These are phyloP conservation scores for Diplosoma virens DNA, from an alignment of 23 tunicate genomes.

Conservation along the genomic window DNA sequence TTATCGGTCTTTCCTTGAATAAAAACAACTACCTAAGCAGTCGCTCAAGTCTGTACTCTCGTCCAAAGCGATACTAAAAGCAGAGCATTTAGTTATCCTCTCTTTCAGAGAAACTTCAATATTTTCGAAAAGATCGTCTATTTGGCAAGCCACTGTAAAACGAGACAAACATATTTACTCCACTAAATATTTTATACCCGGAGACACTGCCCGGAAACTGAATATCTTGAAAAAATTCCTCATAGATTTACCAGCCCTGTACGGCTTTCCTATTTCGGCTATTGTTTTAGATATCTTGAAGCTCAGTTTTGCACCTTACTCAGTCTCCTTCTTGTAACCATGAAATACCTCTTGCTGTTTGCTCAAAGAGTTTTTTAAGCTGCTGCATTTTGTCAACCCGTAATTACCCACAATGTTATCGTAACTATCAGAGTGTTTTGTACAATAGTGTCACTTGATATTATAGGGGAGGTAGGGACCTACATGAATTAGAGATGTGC, in stretches of 20 bases:
- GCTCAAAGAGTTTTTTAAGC: too few species aligned
- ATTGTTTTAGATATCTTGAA: constrained; percentile 25
- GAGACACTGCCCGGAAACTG: constrained; percentile 1
- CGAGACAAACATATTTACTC: background rate
- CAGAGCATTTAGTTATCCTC: constrained; percentile 20
- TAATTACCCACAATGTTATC: constrained; percentile 33
- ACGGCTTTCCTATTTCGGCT: constrained; percentile 23
- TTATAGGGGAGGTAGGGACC: too few species aligned
- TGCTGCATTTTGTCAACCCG: constrained; percentile 31
- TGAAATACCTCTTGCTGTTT: too few species aligned
- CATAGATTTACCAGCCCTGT: constrained; percentile 4
- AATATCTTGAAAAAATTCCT: constrained; percentile 26
- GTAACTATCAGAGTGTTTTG: constrained; percentile 19
- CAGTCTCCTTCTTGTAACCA: constrained; percentile 16
- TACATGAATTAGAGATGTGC: too few species aligned
- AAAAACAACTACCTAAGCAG: constrained; percentile 27
- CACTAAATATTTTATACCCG: constrained; percentile 19
- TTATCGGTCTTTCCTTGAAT: constrained; percentile 13
- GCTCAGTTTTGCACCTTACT: constrained; percentile 17
- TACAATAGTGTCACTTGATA: too few species aligned
- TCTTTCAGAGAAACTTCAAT: background rate
- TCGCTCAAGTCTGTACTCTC: constrained; percentile 8
- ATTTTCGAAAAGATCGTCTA: constrained; percentile 30
- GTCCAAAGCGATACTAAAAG: constrained; percentile 36
- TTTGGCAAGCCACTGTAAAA: constrained; percentile 29